Evolutionary conservation across 1,140 invertebrate species (phyloP).

Genomic region (Aphelenchoides avenae): DNA sequence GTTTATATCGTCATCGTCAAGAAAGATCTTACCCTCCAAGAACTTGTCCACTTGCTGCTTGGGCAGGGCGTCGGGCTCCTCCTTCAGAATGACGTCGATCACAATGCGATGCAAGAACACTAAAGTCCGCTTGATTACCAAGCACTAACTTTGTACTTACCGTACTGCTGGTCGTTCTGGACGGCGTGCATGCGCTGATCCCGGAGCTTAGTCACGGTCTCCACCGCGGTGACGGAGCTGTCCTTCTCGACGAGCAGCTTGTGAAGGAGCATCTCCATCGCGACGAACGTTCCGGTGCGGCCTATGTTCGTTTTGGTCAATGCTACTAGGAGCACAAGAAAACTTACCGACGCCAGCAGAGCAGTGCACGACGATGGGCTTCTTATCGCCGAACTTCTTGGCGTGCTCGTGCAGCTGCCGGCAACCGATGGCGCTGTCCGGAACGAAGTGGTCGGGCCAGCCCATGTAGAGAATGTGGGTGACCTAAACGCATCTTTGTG

Average conservation of each 20-base stretch:
- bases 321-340: neutral
- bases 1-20: too few relatives aligned
- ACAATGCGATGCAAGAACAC: conserved; percentile 28
- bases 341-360: conserved; percentile 32
- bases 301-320: conserved; percentile 4
- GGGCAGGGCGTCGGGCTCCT: conserved; percentile 13
- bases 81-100: conserved; percentile 25
- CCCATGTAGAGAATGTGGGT: conserved; percentile 25
- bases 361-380: conserved; percentile 35
- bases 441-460: conserved; percentile 31
- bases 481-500: conserved; percentile 16
- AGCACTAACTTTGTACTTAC: neutral
- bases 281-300: conserved; percentile 39
- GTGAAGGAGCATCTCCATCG: conserved; percentile 33
- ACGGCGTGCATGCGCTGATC: conserved; percentile 32
- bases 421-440: conserved; percentile 32
- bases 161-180: conserved; percentile 33
- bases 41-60: conserved; percentile 24
- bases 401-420: conserved; percentile 37
- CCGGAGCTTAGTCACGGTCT: conserved; percentile 26
- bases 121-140: too few relatives aligned
- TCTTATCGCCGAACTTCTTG: conserved; percentile 29
- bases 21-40: too few relatives aligned
- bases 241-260: conserved; percentile 30
- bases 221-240: conserved; percentile 24